Evolutionary conservation across 2,797 vertebrate genomes (phyloP).

Genomic region (Argya squamiceps): DNA sequence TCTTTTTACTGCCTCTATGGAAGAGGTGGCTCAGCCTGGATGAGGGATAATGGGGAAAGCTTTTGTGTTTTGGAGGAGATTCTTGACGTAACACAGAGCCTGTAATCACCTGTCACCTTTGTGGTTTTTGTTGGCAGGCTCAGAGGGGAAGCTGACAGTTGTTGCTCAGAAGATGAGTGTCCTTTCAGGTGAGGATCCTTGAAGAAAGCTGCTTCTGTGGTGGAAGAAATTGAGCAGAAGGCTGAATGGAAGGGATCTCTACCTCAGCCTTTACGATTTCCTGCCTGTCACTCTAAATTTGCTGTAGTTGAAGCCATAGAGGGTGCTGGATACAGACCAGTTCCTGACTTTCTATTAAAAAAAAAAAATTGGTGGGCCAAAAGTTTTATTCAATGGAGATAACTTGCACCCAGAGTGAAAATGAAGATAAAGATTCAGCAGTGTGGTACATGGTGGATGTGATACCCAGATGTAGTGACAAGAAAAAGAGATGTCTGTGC

Average conservation of each 20-base stretch:
- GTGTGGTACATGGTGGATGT: background rate
- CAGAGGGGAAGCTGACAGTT: slow-evolving; percentile 93
- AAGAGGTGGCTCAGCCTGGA: background rate
- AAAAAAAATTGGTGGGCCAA: background rate
- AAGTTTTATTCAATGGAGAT: background rate
- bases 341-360: background rate
- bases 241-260: background rate
- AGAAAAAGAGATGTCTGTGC: background rate
- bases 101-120: background rate
- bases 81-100: background rate
- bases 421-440: background rate
- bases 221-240: background rate
- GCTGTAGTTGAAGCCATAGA: background rate
- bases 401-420: background rate
- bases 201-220: background rate
- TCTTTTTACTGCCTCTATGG: background rate
- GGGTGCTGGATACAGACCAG: background rate
- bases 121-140: slow-evolving; percentile 80
- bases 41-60: background rate
- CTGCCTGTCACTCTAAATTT: background rate
- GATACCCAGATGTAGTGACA: background rate
- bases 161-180: slow-evolving; percentile 95
- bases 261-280: background rate
- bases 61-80: background rate
- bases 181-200: slow-evolving; percentile 85